Conservation (phyloP, 53 echinoderm and acorn worm species). For the Echinarachnius parma region DNA sequence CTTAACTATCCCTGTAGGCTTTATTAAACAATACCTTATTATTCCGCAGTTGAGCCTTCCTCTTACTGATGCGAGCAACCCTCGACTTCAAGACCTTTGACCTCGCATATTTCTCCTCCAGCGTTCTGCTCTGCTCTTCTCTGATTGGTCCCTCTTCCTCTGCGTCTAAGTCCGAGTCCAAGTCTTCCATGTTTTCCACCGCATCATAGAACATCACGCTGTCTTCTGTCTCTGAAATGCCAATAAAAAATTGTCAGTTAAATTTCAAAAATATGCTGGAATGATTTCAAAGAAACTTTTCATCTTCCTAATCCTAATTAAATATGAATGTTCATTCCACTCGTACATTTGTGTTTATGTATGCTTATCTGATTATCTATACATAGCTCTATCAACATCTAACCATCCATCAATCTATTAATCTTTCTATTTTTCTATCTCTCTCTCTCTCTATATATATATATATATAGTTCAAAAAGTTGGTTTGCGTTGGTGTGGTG, state of each 20-base stretch:
- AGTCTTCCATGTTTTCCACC: constrained; percentile 58
- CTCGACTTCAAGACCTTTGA: constrained; percentile 56
- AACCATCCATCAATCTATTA: too few species aligned
- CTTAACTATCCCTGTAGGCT: too few species aligned
- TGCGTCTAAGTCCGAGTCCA: constrained; percentile 45
- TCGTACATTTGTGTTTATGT: too few species aligned
- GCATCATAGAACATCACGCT: constrained; percentile 83
- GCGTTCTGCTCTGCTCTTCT: constrained; percentile 34
- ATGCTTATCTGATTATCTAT: too few species aligned
- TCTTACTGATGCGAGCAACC: constrained; percentile 67
- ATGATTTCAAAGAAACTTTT: not conserved
- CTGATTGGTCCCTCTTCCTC: constrained; percentile 50
- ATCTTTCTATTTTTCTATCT: too few species aligned
- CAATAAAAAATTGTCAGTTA: too few species aligned
- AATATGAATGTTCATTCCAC: too few species aligned
- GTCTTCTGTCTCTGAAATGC: constrained; percentile 65
- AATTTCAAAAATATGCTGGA: not conserved
- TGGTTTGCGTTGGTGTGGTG: too few species aligned
- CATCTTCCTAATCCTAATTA: too few species aligned
- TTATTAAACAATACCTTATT: constrained; percentile 76
- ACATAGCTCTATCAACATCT: too few species aligned
- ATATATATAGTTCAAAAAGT: too few species aligned
- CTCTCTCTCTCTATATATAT: too few species aligned
- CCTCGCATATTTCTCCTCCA: constrained; percentile 50
- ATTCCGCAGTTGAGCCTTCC: constrained; percentile 77